These are phyloP conservation scores for Melanotaenia duboulayi DNA, from an alignment of 2,113 vertebrate species.

Conservation along the genomic window DNA sequence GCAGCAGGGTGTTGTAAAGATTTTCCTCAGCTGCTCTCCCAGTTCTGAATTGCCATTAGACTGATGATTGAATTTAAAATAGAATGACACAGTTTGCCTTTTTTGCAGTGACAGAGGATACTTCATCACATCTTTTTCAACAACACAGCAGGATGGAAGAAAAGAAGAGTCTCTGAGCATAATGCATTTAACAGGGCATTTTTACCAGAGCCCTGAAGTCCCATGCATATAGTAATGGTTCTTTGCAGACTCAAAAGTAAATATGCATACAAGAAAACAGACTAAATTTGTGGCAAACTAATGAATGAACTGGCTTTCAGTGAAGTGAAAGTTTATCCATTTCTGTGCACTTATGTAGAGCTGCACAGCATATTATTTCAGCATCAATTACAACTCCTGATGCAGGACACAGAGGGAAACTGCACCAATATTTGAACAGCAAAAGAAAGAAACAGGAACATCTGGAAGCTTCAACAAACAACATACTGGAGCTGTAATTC, in stretches of 20 bases:
- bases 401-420: no score
- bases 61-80: not conserved
- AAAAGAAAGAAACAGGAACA: no score
- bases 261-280: no score
- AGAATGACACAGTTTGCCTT: constrained; percentile 14
- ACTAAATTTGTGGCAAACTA: no score
- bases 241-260: not conserved
- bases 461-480: no score
- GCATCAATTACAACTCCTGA: no score
- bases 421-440: no score
- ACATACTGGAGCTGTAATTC: no score
- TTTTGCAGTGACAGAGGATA: constrained; percentile 10
- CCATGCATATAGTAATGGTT: not conserved
- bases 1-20: not conserved
- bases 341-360: no score
- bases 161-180: constrained; percentile 6
- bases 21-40: not conserved
- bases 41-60: constrained; percentile 2
- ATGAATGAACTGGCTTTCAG: no score
- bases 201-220: not conserved
- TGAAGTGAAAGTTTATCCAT: no score
- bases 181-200: constrained; percentile 6
- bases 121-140: constrained; percentile 26
- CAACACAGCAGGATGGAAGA: constrained; percentile 8
- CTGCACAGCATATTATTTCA: no score